Evolutionary conservation across 1,140 invertebrate species (phyloP), one percentile per base, ranked within the genome.

Genomic region (Drosophila murphyi): DNA sequence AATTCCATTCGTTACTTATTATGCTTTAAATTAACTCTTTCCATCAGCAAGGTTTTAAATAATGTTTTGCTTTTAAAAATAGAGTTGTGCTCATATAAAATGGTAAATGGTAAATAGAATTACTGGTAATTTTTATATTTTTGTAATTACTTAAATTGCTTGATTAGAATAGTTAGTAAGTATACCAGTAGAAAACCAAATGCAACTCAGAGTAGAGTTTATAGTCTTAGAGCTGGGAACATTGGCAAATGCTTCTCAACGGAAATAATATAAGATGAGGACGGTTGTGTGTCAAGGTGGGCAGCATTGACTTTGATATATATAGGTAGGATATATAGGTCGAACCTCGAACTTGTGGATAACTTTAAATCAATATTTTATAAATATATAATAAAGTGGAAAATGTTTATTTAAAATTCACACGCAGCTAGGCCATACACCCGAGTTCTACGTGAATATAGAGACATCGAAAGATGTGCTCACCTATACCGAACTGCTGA

Each of bases 401-500:
- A 55, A 48, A 61, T 20, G 64, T 32, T 31, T 51, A 69, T 82
- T 89, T 80, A 63, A 78, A 69, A 81, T 76, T 85, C 67, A 51
- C 70, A 76, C 72, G 56, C 92, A 97, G 97, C 94, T 95, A 79
- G 96, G 95, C 48, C 93, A 95, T 47, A 96, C 95, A 61, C 95
- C 96, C 47, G 96, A 97, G 74, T 95, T 95, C 81, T 97, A 97
- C 91, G 94, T 95, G 74, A 93, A 95, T 73, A 95, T 95, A 83
- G 95, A 95, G 59, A 93, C 94, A 39, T 94, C 96, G 3, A 83
- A 81, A 43, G 80, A 91, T 32, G 82, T 91, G 51, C 93, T 97
- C 45, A 95, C 95, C 28, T 95, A 96, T 86, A 94, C 94, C 76
- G 94, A 95, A 72, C 91, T 97, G 6, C 90, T 96, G 10, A 93